A percentile compares a stretch with the other conserved stretches of the same genome.
Conservation (phyloP, 2,888 invertebrate species). For the Oligia strigilis region DNA sequence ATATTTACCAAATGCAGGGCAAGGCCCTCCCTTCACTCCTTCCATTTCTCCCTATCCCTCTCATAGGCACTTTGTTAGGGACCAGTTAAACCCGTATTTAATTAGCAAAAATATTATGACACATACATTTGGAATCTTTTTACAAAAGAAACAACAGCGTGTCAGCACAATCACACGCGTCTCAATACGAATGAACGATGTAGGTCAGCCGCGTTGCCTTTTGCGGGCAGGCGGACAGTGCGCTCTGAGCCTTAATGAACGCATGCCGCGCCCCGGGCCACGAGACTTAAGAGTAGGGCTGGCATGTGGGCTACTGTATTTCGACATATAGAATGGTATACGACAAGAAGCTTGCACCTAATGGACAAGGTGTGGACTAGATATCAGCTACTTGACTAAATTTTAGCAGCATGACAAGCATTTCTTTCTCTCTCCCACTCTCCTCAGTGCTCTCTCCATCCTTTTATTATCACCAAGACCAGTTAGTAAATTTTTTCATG, state of each 20-base stretch:
- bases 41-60: not conserved
- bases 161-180: constrained; percentile 47
- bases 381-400: not conserved
- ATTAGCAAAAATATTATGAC: not conserved
- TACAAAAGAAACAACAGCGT: constrained; percentile 49
- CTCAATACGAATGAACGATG: constrained; percentile 57
- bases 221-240: constrained; percentile 47
- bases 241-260: constrained; percentile 62
- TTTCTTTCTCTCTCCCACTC: not conserved
- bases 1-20: not conserved
- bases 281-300: constrained; percentile 45
- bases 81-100: not conserved
- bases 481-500: not conserved
- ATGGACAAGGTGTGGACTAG: not conserved
- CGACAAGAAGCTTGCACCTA: not conserved
- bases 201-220: constrained; percentile 65
- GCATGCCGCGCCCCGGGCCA: constrained; percentile 60
- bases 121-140: constrained; percentile 25
- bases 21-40: not conserved
- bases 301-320: constrained; percentile 20
- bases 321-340: not conserved
- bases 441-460: not conserved
- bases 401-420: not conserved
- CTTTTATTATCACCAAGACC: not conserved
- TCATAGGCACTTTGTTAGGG: too few relatives aligned